Conservation (phyloP, 2,888 invertebrate species). For the Polydesmus complanatus region DNA sequence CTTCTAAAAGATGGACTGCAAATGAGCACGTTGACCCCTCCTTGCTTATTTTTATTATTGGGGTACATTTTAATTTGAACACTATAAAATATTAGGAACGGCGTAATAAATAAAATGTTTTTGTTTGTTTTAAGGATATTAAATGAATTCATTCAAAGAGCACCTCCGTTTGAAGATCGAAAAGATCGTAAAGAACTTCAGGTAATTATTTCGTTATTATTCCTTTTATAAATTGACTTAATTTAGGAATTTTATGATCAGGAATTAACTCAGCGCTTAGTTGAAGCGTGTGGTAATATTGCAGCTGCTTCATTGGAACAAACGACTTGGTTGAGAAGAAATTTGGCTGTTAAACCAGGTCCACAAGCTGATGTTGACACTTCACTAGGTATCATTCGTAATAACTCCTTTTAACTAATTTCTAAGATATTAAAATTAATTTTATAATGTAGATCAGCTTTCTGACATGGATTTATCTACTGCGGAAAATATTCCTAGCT, state of each 20-base stretch:
- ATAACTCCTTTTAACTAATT: no score
- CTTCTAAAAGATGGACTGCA: constrained; percentile 59
- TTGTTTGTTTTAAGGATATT: constrained; percentile 40
- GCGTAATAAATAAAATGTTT: neutral
- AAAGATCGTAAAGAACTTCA: constrained; percentile 68
- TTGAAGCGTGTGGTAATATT: constrained; percentile 66
- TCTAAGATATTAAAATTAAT: no score
- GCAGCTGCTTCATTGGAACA: constrained; percentile 83
- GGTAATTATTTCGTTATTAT: constrained; percentile 28
- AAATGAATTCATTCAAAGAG: constrained; percentile 68
- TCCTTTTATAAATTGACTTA: neutral
- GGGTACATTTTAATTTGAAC: constrained; percentile 36
- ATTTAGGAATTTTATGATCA: constrained; percentile 23
- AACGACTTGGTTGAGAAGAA: constrained; percentile 72
- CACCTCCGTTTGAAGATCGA: constrained; percentile 56
- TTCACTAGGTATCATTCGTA: neutral
- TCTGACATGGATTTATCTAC: neutral
- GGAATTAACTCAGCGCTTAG: constrained; percentile 43
- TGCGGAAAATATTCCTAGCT: neutral
- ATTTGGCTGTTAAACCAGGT: constrained; percentile 54
- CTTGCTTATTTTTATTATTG: constrained; percentile 62
- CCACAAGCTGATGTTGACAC: constrained; percentile 28
- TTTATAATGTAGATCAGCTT: neutral
- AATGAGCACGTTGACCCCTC: constrained; percentile 44
- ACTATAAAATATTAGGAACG: neutral